Conservation (phyloP, 2,888 invertebrate species). For the Xanthorhoe designata region DNA sequence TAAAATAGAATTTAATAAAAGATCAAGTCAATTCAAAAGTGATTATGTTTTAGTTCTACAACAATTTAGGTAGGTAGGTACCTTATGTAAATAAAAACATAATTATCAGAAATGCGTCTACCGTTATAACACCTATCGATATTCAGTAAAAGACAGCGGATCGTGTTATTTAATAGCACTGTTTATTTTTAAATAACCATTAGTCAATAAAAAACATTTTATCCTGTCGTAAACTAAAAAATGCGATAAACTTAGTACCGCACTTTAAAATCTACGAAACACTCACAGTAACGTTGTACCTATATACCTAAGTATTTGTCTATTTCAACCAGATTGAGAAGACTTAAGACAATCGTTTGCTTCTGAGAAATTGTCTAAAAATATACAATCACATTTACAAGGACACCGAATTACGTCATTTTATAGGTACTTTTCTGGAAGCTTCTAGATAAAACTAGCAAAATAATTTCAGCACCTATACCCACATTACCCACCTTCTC, state of each 20-base stretch:
- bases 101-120: no score
- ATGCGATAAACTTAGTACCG: slow-evolving; percentile 8
- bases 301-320: background rate
- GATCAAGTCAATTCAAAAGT: background rate
- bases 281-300: background rate
- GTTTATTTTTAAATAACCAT: background rate
- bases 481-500: slow-evolving; percentile 21
- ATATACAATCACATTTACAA: background rate
- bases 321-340: no score
- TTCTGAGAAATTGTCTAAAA: no score
- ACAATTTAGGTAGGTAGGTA: background rate
- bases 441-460: background rate
- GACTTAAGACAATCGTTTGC: no score
- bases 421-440: background rate
- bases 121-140: background rate
- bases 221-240: slow-evolving; percentile 31
- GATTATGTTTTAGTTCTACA: background rate
- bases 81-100: background rate
- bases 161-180: background rate
- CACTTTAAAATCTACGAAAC: slow-evolving; percentile 2
- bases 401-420: background rate
- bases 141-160: background rate
- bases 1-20: background rate
- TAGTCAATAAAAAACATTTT: slow-evolving; percentile 21
- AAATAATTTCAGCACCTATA: background rate